Evolutionary conservation across 2,113 vertebrate genomes (phyloP).

Genomic region (Steatornis caripensis): DNA sequence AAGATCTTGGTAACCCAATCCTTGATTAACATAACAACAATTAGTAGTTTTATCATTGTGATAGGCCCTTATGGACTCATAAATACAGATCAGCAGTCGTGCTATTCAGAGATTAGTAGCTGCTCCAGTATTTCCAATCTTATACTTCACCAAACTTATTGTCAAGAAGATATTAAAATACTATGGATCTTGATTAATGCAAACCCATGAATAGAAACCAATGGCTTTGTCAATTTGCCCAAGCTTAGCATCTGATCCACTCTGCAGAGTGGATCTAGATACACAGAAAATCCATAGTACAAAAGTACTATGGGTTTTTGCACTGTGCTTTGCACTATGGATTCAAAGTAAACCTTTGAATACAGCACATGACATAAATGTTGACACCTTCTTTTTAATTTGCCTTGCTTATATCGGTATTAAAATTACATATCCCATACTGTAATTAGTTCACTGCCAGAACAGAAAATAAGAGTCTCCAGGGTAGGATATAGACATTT

Average conservation of each 20-base stretch:
- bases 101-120: background rate
- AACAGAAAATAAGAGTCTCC: background rate
- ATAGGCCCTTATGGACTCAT: background rate
- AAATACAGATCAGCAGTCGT: background rate
- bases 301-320: background rate
- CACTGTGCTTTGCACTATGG: background rate
- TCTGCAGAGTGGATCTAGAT: background rate
- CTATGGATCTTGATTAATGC: background rate
- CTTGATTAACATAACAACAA: background rate
- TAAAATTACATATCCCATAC: background rate
- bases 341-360: background rate
- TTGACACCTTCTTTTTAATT: background rate
- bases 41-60: background rate
- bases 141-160: background rate
- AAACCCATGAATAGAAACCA: background rate
- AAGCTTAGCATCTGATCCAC: background rate
- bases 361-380: background rate
- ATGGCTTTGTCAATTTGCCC: background rate
- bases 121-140: background rate
- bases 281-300: background rate
- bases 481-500: background rate
- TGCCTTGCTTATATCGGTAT: background rate
- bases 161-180: conserved; percentile 7
- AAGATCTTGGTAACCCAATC: background rate
- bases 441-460: background rate